phyloP scores from a whole-genome alignment of 1,140 invertebrate species.

The Pachyrhynchus sulphureomaculatus region DNA sequence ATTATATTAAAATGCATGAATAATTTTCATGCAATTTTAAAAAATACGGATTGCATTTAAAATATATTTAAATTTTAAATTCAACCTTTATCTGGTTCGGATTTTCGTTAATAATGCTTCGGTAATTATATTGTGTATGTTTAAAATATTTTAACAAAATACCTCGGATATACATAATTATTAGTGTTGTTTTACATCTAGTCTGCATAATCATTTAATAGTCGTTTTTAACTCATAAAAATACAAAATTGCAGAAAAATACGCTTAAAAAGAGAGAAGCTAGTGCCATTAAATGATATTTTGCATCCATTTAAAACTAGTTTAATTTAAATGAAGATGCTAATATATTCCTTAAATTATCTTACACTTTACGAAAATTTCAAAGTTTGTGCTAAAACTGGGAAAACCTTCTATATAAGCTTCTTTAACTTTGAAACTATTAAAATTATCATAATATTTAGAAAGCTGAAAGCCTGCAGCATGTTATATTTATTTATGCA shows the following conservation, averaged over 20 bases:
- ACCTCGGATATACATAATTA: neutral
- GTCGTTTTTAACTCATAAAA: neutral
- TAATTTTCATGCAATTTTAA: no score
- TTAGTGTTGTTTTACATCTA: conserved; percentile 14
- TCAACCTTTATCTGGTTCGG: neutral
- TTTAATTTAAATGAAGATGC: conserved; percentile 18
- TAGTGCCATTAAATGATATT: neutral
- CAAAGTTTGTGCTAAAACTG: conserved; percentile 17
- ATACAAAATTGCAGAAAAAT: conserved; percentile 7
- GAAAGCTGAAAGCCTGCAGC: conserved; percentile 3
- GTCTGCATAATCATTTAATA: conserved; percentile 1
- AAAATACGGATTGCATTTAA: no score
- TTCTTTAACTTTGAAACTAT: conserved; percentile 24
- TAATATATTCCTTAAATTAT: conserved; percentile 21
- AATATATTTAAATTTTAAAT: conserved; percentile 15
- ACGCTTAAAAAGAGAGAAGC: conserved; percentile 1
- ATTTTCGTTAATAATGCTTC: conserved; percentile 4
- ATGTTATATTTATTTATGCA: conserved; percentile 32
- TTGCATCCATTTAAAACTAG: conserved; percentile 3
- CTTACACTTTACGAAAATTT: conserved; percentile 3
- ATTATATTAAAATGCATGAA: no score
- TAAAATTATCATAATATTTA: conserved; percentile 34
- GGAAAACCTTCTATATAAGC: conserved; percentile 14
- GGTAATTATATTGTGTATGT: conserved; percentile 10
- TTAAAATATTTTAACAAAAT: conserved; percentile 16